Base-by-base conservation (phyloP, 2,113 vertebrate genomes). In the Ginglymostoma cirratum region DNA sequence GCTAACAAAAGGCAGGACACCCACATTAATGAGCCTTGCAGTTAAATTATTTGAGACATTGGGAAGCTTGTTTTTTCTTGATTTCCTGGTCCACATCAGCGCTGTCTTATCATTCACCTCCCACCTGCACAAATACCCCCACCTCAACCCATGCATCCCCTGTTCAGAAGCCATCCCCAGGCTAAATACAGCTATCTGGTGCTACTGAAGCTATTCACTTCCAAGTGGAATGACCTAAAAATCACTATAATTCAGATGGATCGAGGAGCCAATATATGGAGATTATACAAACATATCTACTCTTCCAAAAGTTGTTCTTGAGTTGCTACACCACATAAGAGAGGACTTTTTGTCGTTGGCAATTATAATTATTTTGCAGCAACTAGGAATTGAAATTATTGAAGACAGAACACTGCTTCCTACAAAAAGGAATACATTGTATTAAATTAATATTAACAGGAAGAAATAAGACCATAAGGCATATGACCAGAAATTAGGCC, bases 181-280 rank as follows among this genome's bases (percentile, higher is more conserved):
- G 8, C 27, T 76, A 76, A 97, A 96, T 96, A 97, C 96, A 97
- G 97, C 97, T 61, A 8, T 61, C 97, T 97, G 96, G 96, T 96
- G 96, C 97, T 97, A 97, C 96, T 96, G 96, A 96, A 69, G 96
- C 95, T 97, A 97, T 96, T 97, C 96, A 97, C 65, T 96, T 97
- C 97, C 97, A 96, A 96, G 96, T 96, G 96, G 97, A 97, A 96
- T 97, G 95, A 96, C 96, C 96, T 96, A 30, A 61, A 95, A 96
- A 80, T 85, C 95, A 96, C 97, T 97, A 96, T 97, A 89, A 96
- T 96, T 97, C 96, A 95, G 92, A 96, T 96, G 95, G 93, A 96
- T 96, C 96, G 97, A 97, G 96, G 96, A 96, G 96, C 67, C 61
- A 97, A 96, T 96, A 96, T 96, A 93, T 96, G 96, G 96, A 96